Evolutionary conservation across 1,140 invertebrate species (phyloP).

Genomic region (Euwallacea similis): DNA sequence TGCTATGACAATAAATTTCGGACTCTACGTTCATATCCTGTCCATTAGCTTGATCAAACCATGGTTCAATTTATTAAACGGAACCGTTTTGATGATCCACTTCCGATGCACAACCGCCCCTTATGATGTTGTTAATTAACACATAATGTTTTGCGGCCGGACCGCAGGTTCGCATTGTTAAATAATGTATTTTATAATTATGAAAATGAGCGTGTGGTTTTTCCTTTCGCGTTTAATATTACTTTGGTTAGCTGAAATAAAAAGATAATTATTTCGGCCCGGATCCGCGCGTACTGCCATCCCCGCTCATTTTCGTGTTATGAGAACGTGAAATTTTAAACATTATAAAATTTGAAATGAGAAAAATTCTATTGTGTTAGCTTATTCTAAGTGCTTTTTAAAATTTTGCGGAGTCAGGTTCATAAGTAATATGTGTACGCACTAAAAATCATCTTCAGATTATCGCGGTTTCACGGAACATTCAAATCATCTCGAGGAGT

Average conservation of each 20-base stretch:
- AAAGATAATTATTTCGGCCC: conserved; percentile 25
- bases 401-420: too few species aligned
- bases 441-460: too few species aligned
- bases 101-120: conserved; percentile 28
- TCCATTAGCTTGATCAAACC: neutral
- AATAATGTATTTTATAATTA: conserved; percentile 33
- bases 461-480: too few species aligned
- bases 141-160: conserved; percentile 18
- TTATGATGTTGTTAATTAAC: conserved; percentile 32
- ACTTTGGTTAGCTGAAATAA: conserved; percentile 30
- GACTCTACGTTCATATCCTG: neutral
- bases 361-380: too few species aligned
- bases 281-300: too few species aligned
- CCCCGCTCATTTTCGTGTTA: too few species aligned
- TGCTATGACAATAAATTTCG: too few species aligned
- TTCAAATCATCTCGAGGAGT: too few species aligned
- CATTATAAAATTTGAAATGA: too few species aligned
- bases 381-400: too few species aligned
- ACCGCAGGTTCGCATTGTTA: conserved; percentile 1
- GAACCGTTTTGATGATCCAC: conserved; percentile 29
- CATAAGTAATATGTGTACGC: too few species aligned
- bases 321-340: too few species aligned
- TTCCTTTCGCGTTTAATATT: conserved; percentile 30
- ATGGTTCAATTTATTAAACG: conserved; percentile 23
- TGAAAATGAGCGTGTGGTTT: conserved; percentile 30